phyloP scores from a whole-genome alignment of 1,140 invertebrate species.

The Zaprionus tsacasi region DNA sequence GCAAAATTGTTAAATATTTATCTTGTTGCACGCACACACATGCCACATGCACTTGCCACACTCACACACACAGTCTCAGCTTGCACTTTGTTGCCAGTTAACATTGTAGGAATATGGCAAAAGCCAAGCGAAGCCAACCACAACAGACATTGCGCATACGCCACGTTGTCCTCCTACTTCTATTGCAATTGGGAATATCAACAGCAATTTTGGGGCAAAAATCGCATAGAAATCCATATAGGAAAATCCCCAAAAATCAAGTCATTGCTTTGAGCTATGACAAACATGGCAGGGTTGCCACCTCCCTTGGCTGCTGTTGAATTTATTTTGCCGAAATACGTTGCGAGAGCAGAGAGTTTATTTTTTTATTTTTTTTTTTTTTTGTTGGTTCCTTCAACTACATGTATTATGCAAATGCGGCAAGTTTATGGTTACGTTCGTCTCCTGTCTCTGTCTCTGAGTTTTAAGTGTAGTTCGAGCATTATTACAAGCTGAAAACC shows the following conservation, averaged over 20 bases:
- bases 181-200: slow-evolving; percentile 31
- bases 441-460: slow-evolving; percentile 11
- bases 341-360: slow-evolving; percentile 59
- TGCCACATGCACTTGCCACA: too few species aligned
- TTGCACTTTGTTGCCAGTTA: slow-evolving; percentile 15
- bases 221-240: slow-evolving; percentile 45
- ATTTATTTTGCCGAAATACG: slow-evolving; percentile 80
- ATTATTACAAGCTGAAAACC: slow-evolving; percentile 38
- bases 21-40: neutral
- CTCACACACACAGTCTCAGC: neutral
- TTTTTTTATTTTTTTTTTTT: neutral
- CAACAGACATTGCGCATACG: slow-evolving; percentile 41
- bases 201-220: slow-evolving; percentile 49
- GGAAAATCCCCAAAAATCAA: slow-evolving; percentile 21
- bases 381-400: slow-evolving; percentile 21
- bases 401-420: slow-evolving; percentile 73
- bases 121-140: slow-evolving; percentile 24
- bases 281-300: slow-evolving; percentile 32
- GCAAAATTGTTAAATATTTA: slow-evolving; percentile 28
- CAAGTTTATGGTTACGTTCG: slow-evolving; percentile 68
- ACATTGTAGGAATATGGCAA: slow-evolving; percentile 12
- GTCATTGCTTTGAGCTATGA: slow-evolving; percentile 58
- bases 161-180: slow-evolving; percentile 1
- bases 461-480: slow-evolving; percentile 67
- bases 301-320: neutral